Evolutionary conservation across 2,797 vertebrate species (phyloP).

Genomic region (Oreochromis mossambicus): DNA sequence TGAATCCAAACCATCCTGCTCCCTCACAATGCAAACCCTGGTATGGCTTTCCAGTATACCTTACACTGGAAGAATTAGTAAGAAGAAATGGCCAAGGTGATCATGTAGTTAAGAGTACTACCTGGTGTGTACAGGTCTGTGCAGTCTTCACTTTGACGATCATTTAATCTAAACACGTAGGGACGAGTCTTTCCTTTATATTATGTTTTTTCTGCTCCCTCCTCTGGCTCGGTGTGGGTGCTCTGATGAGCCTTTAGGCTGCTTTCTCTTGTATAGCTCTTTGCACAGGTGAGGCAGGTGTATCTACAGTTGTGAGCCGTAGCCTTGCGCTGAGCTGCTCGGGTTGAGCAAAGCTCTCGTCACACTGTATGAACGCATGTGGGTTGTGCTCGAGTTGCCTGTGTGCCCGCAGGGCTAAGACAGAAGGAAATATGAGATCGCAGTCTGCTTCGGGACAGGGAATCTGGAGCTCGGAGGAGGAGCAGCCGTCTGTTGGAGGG

Average conservation of each 20-base stretch:
- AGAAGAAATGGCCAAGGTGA: background rate
- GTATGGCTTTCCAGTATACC: background rate
- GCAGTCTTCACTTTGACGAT: background rate
- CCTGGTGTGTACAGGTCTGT: background rate
- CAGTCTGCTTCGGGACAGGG: slow-evolving; percentile 72
- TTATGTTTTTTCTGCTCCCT: slow-evolving; percentile 61
- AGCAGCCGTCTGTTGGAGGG: background rate
- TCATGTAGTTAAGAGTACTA: background rate
- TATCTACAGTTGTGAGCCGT: slow-evolving; percentile 49
- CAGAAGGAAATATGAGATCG: slow-evolving; percentile 65
- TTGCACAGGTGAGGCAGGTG: slow-evolving; percentile 62
- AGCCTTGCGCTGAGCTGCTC: slow-evolving; percentile 58
- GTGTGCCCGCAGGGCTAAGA: slow-evolving; percentile 68
- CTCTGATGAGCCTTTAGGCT: slow-evolving; percentile 63
- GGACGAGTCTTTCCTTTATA: slow-evolving; percentile 3
- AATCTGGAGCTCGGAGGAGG: slow-evolving; percentile 54
- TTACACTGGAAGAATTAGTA: background rate
- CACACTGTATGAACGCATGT: slow-evolving; percentile 59
- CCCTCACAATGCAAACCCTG: background rate
- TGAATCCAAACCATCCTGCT: background rate
- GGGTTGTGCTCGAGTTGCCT: slow-evolving; percentile 64
- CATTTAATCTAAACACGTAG: background rate
- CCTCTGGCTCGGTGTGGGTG: slow-evolving; percentile 54
- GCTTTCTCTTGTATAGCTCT: slow-evolving; percentile 64
- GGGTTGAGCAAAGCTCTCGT: slow-evolving; percentile 55